Base-by-base conservation (phyloP, 2,888 invertebrate genomes). In the Seira sanloemensis region DNA sequence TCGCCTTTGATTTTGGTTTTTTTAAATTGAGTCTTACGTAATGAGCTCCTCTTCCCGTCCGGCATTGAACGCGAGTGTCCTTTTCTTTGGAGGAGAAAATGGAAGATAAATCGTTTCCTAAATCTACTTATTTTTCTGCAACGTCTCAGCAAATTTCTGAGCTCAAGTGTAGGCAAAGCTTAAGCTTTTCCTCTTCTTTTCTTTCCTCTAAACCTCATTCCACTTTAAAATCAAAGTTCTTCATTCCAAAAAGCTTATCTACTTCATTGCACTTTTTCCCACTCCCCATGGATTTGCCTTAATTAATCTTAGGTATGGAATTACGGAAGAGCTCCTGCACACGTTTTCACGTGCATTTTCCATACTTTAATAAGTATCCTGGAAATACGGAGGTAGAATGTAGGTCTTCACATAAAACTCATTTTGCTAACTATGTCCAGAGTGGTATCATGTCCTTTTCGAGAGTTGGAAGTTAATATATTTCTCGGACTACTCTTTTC, bases 1-100 rank as follows among this genome's bases (percentile, higher is more conserved):
- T n/a, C n/a, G n/a, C n/a, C n/a, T n/a, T n/a, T n/a, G n/a, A n/a
- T n/a, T n/a, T 37, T n/a, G 24, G 24, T 67, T 0, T 7, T 26
- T 69, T 67, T 19, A 1, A n/a, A n/a, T 67, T 58, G 12, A 26
- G n/a, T 37, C 78, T 78, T 75, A 84, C 84, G 54, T 50, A 84
- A 26, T 0, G 78, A 72, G 54, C 69, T 84, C 16, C 84, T 74
- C 50, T 84, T 84, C 27, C 84, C 84, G 84, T 84, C 84, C 75
- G 84, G 84, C 84, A 84, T 84, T 78, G 84, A 75, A 54, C 65
- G 69, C 27, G 18, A 26, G 25, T 62, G 54, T 50, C n/a, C n/a
- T n/a, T n/a, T n/a, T n/a, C n/a, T n/a, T n/a, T n/a, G n/a, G n/a
- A n/a, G n/a, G n/a, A n/a, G n/a, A n/a, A n/a, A n/a, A n/a, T n/a